Percentiles rank a stretch among this genome's conserved stretches.
Evolutionary conservation across 1,140 invertebrate genomes (phyloP).

Genomic region (Apocrypta bakeri): DNA sequence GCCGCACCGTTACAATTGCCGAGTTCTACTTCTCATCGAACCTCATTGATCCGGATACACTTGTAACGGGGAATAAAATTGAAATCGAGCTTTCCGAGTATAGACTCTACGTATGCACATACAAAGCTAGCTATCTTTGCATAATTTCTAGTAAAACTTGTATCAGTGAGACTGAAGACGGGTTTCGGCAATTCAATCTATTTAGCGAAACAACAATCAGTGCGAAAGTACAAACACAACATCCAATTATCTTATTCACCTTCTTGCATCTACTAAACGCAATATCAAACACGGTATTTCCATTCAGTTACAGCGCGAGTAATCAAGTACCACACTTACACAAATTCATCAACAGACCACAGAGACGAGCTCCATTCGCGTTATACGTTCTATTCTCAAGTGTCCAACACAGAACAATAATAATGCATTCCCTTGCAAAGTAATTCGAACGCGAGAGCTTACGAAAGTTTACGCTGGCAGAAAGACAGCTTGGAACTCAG

Average conservation of each 20-base stretch:
- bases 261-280: not conserved
- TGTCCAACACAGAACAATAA: not conserved
- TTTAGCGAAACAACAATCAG: not conserved
- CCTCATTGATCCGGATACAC: not conserved
- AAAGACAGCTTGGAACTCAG: not conserved
- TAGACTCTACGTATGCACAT: too few relatives aligned
- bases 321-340: too few relatives aligned
- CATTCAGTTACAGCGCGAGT: too few relatives aligned
- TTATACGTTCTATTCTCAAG: not conserved
- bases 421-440: not conserved
- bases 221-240: too few relatives aligned
- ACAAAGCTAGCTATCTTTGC: too few relatives aligned
- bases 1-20: not conserved
- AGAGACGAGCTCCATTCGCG: too few relatives aligned
- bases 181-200: not conserved
- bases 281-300: not conserved
- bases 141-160: too few relatives aligned
- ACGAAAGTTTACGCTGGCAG: not conserved
- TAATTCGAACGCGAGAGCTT: not conserved
- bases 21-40: not conserved
- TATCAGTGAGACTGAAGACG: too few relatives aligned
- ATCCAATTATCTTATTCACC: not conserved
- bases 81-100: too few relatives aligned
- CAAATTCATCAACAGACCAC: not conserved
- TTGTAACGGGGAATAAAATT: not conserved